Percentiles rank a stretch among this genome's conserved stretches.
These are phyloP conservation scores for Cataglyphis hispanica DNA, from an alignment of 1,140 invertebrate species.

Conservation along the genomic window DNA sequence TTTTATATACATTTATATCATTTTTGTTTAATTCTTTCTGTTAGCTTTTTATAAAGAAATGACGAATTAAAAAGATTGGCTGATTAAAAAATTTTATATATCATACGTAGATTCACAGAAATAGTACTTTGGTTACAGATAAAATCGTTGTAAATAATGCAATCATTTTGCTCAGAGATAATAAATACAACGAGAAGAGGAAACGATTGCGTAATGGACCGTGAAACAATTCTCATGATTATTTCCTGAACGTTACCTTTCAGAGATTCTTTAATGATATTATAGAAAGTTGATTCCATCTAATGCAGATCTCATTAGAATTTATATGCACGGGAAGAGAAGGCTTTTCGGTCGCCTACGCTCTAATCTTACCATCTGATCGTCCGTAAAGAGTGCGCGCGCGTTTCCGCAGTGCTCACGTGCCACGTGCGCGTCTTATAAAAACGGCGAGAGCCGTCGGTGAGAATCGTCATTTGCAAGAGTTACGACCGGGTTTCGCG, in stretches of 20 bases:
- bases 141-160: not conserved
- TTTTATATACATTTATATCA: not conserved
- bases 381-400: not conserved
- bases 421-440: slow-evolving; percentile 30
- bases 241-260: not conserved
- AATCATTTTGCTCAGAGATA: not conserved
- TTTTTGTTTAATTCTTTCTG: too few species aligned
- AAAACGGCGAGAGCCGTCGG: slow-evolving; percentile 33
- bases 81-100: not conserved
- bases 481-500: slow-evolving; percentile 38
- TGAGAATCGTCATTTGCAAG: slow-evolving; percentile 71
- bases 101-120: not conserved
- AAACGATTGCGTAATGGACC: slow-evolving; percentile 23
- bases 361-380: slow-evolving; percentile 5
- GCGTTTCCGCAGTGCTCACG: not conserved
- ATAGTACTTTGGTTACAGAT: not conserved
- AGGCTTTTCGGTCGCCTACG: slow-evolving; percentile 1
- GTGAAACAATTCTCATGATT: slow-evolving; percentile 25
- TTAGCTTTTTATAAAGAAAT: not conserved
- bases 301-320: slow-evolving; percentile 34
- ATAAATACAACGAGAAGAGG: not conserved
- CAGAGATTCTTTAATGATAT: slow-evolving; percentile 9
- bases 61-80: not conserved
- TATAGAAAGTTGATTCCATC: slow-evolving; percentile 29
- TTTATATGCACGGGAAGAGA: not conserved